Evolutionary conservation across 2,888 invertebrate genomes (phyloP).

Genomic region (Eudemis profundana): DNA sequence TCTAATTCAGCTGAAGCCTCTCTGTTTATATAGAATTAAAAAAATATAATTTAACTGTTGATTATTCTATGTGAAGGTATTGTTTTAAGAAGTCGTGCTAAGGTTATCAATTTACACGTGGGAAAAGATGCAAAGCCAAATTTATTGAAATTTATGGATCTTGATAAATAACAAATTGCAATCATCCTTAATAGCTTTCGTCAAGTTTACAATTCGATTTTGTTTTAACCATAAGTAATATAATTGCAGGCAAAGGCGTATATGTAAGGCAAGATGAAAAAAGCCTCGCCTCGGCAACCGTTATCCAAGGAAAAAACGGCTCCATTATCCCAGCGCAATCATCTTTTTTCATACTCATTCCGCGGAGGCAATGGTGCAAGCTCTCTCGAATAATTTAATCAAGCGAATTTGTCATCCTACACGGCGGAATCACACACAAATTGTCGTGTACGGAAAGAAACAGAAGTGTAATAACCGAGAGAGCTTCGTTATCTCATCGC

Average conservation of each 20-base stretch:
- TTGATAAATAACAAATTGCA: neutral
- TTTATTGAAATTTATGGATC: neutral
- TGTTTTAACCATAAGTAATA: conserved; percentile 5
- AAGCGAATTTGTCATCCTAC: conserved; percentile 53
- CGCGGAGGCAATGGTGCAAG: conserved; percentile 53
- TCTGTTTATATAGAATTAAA: too few species aligned
- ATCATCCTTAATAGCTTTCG: neutral
- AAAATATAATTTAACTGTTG: too few species aligned
- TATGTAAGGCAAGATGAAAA: conserved; percentile 17
- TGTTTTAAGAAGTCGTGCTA: too few species aligned
- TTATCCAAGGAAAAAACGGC: conserved; percentile 38
- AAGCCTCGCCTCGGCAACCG: conserved; percentile 24
- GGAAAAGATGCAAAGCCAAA: neutral
- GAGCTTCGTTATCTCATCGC: conserved; percentile 77
- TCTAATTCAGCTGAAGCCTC: too few species aligned
- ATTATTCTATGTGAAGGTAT: too few species aligned
- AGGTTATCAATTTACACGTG: too few species aligned
- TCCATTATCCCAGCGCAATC: conserved; percentile 46
- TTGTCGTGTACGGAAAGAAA: conserved; percentile 55
- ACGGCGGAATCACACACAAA: conserved; percentile 43
- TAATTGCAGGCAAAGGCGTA: conserved; percentile 9
- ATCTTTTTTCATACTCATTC: conserved; percentile 57
- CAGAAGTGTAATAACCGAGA: conserved; percentile 72
- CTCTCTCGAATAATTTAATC: conserved; percentile 60
- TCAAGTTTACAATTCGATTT: conserved; percentile 8